These are phyloP conservation scores for Drosophila seguyi DNA, from an alignment of 1,140 invertebrate species.

Conservation along the genomic window DNA sequence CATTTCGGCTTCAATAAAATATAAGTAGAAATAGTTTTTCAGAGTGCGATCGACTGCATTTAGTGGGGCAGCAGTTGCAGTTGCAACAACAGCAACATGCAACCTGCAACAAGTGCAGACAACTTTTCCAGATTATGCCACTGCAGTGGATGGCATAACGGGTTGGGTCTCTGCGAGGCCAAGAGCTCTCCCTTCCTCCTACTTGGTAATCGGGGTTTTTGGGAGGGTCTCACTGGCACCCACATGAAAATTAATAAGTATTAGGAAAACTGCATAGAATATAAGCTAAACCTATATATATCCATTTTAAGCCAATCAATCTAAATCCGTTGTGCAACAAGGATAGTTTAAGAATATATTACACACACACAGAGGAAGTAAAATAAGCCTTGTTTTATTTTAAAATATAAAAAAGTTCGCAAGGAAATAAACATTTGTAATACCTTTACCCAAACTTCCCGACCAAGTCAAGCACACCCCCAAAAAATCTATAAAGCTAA, in stretches of 20 bases:
- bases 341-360: neutral
- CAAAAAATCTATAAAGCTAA: neutral
- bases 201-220: neutral
- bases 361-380: neutral
- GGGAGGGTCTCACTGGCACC: slow-evolving; percentile 1
- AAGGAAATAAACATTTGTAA: neutral
- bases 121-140: slow-evolving; percentile 51
- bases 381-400: neutral
- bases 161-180: slow-evolving; percentile 33
- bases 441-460: neutral
- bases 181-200: slow-evolving; percentile 1
- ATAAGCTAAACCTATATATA: no score
- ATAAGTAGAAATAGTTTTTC: slow-evolving; percentile 76
- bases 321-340: neutral
- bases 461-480: neutral
- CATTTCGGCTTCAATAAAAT: slow-evolving; percentile 69
- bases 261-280: neutral
- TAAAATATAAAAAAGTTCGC: neutral
- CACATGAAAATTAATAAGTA: neutral
- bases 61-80: slow-evolving; percentile 63
- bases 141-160: slow-evolving; percentile 42
- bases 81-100: slow-evolving; percentile 6
- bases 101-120: slow-evolving; percentile 73
- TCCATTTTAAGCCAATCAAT: neutral
- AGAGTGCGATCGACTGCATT: slow-evolving; percentile 56